Base-by-base conservation (phyloP, 1,140 invertebrate species). In the Leptinotarsa undecemlineata region DNA sequence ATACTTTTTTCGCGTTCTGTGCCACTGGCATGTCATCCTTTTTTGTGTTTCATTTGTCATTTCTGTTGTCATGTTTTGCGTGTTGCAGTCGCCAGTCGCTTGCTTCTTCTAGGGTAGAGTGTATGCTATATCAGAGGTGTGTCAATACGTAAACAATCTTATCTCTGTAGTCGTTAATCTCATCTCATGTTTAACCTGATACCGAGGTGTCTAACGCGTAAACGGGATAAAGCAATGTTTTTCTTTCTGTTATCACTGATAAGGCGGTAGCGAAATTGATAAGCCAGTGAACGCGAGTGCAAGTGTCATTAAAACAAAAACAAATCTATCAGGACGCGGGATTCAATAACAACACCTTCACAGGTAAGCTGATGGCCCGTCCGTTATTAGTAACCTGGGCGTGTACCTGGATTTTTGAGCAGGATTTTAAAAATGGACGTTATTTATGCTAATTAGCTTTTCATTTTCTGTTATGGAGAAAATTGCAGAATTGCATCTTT, bases 231-330 rank as follows among this genome's bases (percentile, higher is more conserved):
- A 48, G 69, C 48, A 48, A 71, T 71, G 69, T 21, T 71, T 47
- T 57, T 61, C 5, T 48, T 71, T 20, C 19, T 71, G 26, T 13
- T 26, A 17, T 21, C 20, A 17, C 42, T 71, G 69, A 71, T 61
- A 71, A 71, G 48, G 23, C 68, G 68, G 48, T 69, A 69, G 68
- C 68, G 42, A 71, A 26, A 71, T 71, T 71, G 57, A 61, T 61
- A 61, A 71, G 19, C n/a, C 20, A 71, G 42, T 71, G 69, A 71
- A 23, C 14, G 26, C 26, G 66, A 57, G 42, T 71, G 48, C 23
- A 15, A 21, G n/a, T 48, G 51, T 48, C 42, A 68, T 71, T 71
- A 23, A 48, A 71, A 71, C 23, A 71, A 57, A 33, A 60, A 48
- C 19, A 23, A 61, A 60, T 71, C 48, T 21, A 47, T 14, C 42